These are phyloP conservation scores for Sinopyrophorus schimmeli DNA, from an alignment of 2,888 invertebrate species.

Conservation along the genomic window DNA sequence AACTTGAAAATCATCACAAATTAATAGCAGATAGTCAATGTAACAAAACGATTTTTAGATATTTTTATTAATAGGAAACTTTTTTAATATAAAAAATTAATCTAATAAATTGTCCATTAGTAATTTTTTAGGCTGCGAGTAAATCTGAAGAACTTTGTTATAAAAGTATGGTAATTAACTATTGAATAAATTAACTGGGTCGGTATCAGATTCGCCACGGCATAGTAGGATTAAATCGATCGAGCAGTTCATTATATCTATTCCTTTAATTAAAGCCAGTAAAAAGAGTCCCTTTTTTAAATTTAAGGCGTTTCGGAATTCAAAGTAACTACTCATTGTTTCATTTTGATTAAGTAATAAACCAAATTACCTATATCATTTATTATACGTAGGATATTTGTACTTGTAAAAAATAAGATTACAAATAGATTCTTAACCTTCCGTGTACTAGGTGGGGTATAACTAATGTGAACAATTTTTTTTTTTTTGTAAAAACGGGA, in stretches of 20 bases:
- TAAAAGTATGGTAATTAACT: constrained; percentile 49
- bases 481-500: no score
- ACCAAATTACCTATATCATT: constrained; percentile 5
- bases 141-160: constrained; percentile 40
- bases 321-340: constrained; percentile 20
- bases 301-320: constrained; percentile 19
- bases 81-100: no score
- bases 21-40: no score
- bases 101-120: constrained; percentile 8
- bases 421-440: no score
- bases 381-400: no score
- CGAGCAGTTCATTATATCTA: constrained; percentile 53
- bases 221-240: constrained; percentile 52
- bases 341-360: constrained; percentile 12
- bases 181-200: constrained; percentile 53
- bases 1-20: no score
- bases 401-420: no score
- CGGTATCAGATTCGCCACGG: constrained; percentile 51
- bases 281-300: constrained; percentile 41
- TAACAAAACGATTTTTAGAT: no score
- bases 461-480: no score
- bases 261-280: constrained; percentile 49
- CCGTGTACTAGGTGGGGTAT: no score
- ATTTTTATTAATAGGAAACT: no score
- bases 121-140: constrained; percentile 21